Evolutionary conservation across 2,797 vertebrate genomes (phyloP), one percentile per base, ranked within the genome.

Genomic region (Streptopelia turtur): DNA sequence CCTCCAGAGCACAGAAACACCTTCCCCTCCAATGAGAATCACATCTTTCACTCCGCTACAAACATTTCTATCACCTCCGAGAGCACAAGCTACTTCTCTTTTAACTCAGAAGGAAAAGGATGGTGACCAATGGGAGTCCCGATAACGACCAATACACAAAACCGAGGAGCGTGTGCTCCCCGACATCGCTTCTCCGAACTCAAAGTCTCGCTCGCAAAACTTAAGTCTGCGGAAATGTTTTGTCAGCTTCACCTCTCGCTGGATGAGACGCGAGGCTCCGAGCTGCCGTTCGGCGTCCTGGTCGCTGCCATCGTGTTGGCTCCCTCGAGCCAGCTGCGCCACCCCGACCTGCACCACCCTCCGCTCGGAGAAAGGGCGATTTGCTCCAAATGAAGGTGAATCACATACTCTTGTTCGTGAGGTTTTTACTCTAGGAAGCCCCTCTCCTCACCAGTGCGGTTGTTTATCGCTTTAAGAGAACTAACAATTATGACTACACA

Each of bases 251-350:
- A 18, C 56, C 60, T 83, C 68, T 72, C 1, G 16, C 65, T 75
- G 57, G 53, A 35, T 9, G 75, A 69, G 84, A 45, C 41, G 53
- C 15, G 27, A 64, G 50, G 74, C 64, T 60, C 91, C 35, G 45
- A 7, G 63, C 6, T 37, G n/a, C 80, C n/a, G 21, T 59, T 83
- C 9, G 60, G 65, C 49, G 21, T 71, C 74, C 37, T 10, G 22
- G 72, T 56, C 91, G 45, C 55, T 79, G 78, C 9, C 43, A 41
- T 57, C 79, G 80, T 6, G 13, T 91, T 93, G 76, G 77, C 78
- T 68, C 22, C 70, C 83, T 57, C 87, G 82, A 90, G 75, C 50
- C 82, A 65, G 89, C 95, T 89, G 90, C 92, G 92, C 88, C 91
- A 81, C 53, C 70, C 64, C 69, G 43, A 66, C 7, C 79, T 80